Evolutionary conservation across 2,888 invertebrate genomes (phyloP).

Genomic region (Busseola fusca): DNA sequence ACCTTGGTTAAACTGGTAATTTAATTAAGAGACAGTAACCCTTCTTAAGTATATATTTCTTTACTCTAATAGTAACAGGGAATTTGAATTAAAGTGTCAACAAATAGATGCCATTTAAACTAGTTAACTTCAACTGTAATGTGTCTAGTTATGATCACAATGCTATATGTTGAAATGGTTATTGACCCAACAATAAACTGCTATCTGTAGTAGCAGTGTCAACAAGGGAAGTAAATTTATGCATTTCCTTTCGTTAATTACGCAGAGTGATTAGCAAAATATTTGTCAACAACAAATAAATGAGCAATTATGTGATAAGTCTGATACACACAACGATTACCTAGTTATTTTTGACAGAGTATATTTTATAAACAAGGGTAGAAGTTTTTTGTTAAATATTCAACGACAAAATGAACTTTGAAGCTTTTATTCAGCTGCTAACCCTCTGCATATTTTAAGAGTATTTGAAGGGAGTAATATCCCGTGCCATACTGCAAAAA

Average conservation of each 20-base stretch:
- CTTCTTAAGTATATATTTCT: constrained; percentile 17
- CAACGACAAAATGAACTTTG: constrained; percentile 5
- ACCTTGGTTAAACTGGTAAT: constrained; percentile 62
- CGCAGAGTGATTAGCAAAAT: constrained; percentile 38
- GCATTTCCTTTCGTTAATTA: constrained; percentile 51
- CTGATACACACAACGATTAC: neutral
- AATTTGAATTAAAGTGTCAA: constrained; percentile 18
- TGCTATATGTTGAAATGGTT: constrained; percentile 41
- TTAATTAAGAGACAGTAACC: constrained; percentile 60
- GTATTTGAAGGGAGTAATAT: neutral
- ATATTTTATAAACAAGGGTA: constrained; percentile 1
- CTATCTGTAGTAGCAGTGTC: constrained; percentile 34
- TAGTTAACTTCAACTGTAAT: constrained; percentile 13
- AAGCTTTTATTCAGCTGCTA: constrained; percentile 24
- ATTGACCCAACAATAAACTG: constrained; percentile 44
- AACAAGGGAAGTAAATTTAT: constrained; percentile 44
- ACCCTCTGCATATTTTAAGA: constrained; percentile 48
- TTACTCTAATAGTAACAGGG: neutral
- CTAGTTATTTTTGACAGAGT: neutral
- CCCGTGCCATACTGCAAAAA: neutral
- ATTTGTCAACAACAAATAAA: constrained; percentile 43
- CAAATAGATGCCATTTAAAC: constrained; percentile 16
- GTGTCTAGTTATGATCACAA: constrained; percentile 18
- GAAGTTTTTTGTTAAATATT: constrained; percentile 16
- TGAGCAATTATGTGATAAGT: constrained; percentile 16